Evolutionary conservation across 2,888 invertebrate genomes (phyloP).

Genomic region (Petrolisthes manimaculis): DNA sequence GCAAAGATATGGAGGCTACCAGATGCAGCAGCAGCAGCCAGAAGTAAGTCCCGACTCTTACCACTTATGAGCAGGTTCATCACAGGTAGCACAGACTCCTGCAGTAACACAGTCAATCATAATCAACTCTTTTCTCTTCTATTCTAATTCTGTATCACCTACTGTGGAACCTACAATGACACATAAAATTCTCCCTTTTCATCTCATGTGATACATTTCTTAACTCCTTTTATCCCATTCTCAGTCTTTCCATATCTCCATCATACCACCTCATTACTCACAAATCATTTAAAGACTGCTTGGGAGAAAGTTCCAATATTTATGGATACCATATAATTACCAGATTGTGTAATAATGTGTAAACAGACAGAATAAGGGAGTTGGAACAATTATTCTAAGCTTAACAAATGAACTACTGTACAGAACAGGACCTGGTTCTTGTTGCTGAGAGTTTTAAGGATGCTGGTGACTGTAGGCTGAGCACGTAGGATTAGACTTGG

Average conservation of each 20-base stretch:
- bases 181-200: no score
- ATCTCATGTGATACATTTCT: no score
- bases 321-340: no score
- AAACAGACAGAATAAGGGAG: background rate
- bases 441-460: constrained; percentile 89
- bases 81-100: constrained; percentile 87
- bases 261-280: no score
- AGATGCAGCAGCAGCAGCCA: constrained; percentile 92
- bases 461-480: constrained; percentile 88
- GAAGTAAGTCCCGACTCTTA: constrained; percentile 89
- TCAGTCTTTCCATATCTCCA: no score
- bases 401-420: background rate
- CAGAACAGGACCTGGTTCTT: constrained; percentile 77
- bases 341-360: background rate
- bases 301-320: no score
- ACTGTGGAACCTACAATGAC: no score
- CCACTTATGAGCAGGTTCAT: constrained; percentile 90
- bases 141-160: background rate
- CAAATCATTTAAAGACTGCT: no score
- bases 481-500: constrained; percentile 80
- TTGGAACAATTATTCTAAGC: background rate
- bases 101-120: constrained; percentile 67
- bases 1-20: constrained; percentile 88
- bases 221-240: no score
- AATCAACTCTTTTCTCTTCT: background rate